Evolutionary conservation across 2,888 invertebrate species (phyloP).

Genomic region (Deroplatys truncata): DNA sequence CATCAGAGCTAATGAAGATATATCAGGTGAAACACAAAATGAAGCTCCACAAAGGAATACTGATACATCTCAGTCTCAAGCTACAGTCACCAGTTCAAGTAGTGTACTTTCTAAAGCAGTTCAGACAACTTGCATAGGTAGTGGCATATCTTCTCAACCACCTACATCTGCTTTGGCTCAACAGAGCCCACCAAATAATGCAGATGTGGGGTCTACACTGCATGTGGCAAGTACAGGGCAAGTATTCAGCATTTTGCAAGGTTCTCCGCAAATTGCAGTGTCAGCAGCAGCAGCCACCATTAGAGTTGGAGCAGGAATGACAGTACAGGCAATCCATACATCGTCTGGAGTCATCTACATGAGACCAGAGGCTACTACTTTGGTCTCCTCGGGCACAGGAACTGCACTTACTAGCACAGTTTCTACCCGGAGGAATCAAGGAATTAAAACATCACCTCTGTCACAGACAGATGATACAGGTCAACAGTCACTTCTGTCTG

Average conservation of each 20-base stretch:
- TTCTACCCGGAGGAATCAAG: not conserved
- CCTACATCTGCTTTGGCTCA: not conserved
- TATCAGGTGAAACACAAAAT: not conserved
- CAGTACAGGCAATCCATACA: slow-evolving; percentile 4
- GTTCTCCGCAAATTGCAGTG: slow-evolving; percentile 1
- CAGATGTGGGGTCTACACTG: not conserved
- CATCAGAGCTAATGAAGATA: not conserved
- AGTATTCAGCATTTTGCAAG: slow-evolving; percentile 5
- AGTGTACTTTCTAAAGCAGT: slow-evolving; percentile 44
- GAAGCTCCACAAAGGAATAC: not conserved
- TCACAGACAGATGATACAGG: not conserved
- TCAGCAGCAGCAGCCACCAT: not conserved
- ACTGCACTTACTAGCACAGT: not conserved
- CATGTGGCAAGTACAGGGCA: not conserved
- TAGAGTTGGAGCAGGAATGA: slow-evolving; percentile 1
- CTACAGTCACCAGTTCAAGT: slow-evolving; percentile 27
- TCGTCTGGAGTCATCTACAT: slow-evolving; percentile 11
- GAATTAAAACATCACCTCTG: not conserved
- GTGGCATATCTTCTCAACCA: not conserved
- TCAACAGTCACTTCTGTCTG: not conserved
- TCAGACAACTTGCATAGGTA: slow-evolving; percentile 38
- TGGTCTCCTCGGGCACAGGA: not conserved
- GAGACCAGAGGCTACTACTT: not conserved
- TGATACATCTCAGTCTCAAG: not conserved
- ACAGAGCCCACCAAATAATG: not conserved